These are phyloP conservation scores for Spodoptera exigua DNA, from an alignment of 2,888 invertebrate genomes.

Conservation along the genomic window DNA sequence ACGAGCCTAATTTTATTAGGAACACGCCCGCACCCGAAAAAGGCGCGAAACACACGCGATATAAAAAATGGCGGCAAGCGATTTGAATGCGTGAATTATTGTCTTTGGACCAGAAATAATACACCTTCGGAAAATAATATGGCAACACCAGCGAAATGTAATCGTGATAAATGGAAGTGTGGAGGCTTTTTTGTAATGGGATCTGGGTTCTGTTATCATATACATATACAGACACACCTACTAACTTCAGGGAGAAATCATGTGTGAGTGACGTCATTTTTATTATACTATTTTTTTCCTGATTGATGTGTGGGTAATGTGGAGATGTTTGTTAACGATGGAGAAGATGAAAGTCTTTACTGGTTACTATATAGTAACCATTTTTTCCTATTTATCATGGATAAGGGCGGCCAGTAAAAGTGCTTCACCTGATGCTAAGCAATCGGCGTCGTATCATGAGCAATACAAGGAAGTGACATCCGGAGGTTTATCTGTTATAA, in stretches of 20 bases:
- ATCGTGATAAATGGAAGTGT: slow-evolving; percentile 74
- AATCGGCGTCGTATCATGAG: too few species aligned
- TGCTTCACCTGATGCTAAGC: too few species aligned
- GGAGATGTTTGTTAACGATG: too few species aligned
- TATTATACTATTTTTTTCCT: too few species aligned
- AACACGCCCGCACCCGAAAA: slow-evolving; percentile 88
- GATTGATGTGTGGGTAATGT: too few species aligned
- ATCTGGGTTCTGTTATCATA: slow-evolving; percentile 37
- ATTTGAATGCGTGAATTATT: slow-evolving; percentile 89
- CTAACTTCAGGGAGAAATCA: not conserved
- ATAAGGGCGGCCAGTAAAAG: too few species aligned
- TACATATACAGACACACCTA: not conserved
- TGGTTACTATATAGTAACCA: too few species aligned
- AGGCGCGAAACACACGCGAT: slow-evolving; percentile 90
- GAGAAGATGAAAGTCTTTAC: too few species aligned
- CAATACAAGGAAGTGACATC: too few species aligned
- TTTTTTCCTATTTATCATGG: too few species aligned
- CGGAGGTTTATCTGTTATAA: too few species aligned
- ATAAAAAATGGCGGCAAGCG: slow-evolving; percentile 88
- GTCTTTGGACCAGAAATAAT: slow-evolving; percentile 86
- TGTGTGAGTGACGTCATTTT: not conserved
- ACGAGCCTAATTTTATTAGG: slow-evolving; percentile 88
- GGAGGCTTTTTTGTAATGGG: slow-evolving; percentile 50
- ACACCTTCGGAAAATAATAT: slow-evolving; percentile 82
- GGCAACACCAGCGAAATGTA: slow-evolving; percentile 69